phyloP scores from a whole-genome alignment of 2,888 invertebrate genomes.

The Brachyopa scutellaris region DNA sequence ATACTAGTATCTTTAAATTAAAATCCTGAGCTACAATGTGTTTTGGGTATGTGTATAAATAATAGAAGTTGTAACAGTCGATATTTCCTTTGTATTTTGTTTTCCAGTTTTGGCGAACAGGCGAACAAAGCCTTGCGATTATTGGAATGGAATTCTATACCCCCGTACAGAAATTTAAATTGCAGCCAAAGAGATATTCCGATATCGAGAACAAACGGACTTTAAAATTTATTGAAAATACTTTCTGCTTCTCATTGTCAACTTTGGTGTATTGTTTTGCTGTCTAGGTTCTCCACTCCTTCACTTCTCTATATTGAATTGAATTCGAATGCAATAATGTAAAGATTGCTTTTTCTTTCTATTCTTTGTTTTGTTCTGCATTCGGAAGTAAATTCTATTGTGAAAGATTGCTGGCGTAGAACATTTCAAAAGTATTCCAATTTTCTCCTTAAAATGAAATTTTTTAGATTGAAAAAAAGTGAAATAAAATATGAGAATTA shows the following conservation, averaged over 20 bases:
- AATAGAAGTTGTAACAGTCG: too few relatives aligned
- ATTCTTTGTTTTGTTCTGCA: conserved; percentile 62
- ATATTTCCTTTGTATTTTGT: conserved; percentile 41
- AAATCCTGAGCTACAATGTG: conserved; percentile 18
- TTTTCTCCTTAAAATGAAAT: conserved; percentile 32
- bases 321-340: conserved; percentile 69
- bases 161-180: conserved; percentile 48
- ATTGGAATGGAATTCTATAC: conserved; percentile 64
- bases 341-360: conserved; percentile 67
- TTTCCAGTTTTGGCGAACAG: conserved; percentile 50
- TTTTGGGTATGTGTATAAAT: conserved; percentile 11
- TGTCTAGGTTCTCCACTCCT: conserved; percentile 32
- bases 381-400: conserved; percentile 65
- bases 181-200: conserved; percentile 66
- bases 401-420: conserved; percentile 61
- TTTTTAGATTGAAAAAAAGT: conserved; percentile 7
- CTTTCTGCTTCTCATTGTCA: conserved; percentile 66
- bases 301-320: conserved; percentile 51
- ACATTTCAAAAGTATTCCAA: conserved; percentile 53
- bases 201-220: conserved; percentile 69
- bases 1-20: conserved; percentile 16
- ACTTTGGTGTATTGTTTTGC: conserved; percentile 67
- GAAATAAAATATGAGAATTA: conserved; percentile 7
- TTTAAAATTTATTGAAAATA: conserved; percentile 69
- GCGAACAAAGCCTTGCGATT: conserved; percentile 59